Evolutionary conservation across 64 coral and sea anemone species (phyloP).

Genomic region (Pocillopora verrucosa): DNA sequence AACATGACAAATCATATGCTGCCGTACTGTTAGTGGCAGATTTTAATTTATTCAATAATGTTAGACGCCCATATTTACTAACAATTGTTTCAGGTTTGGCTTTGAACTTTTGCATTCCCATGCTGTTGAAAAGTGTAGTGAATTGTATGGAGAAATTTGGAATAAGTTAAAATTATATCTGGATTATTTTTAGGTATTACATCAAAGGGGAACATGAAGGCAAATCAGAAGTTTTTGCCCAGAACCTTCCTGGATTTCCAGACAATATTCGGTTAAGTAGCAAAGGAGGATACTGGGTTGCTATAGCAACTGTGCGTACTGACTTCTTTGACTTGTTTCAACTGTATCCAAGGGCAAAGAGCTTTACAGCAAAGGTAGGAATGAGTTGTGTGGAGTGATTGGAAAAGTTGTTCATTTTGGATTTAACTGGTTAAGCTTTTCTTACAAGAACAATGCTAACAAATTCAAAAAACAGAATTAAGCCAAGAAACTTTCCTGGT

Average conservation of each 20-base stretch:
- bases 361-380: conserved; percentile 71
- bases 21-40: no score
- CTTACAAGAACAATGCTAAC: no score
- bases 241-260: conserved; percentile 84
- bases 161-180: background rate
- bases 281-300: conserved; percentile 86
- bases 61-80: no score
- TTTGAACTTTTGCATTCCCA: no score
- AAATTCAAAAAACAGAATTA: no score
- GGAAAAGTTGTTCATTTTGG: no score
- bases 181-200: conserved; percentile 63
- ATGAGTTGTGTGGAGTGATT: background rate
- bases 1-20: no score
- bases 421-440: no score
- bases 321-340: conserved; percentile 42
- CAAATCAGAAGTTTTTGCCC: conserved; percentile 75
- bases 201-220: conserved; percentile 84
- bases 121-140: background rate
- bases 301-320: conserved; percentile 33
- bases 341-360: conserved; percentile 53
- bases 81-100: no score
- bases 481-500: no score
- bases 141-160: background rate
- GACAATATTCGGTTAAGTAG: conserved; percentile 83
- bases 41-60: no score